phyloP scores from a whole-genome alignment of 2,797 vertebrate genomes.

The Hirundo rustica region DNA sequence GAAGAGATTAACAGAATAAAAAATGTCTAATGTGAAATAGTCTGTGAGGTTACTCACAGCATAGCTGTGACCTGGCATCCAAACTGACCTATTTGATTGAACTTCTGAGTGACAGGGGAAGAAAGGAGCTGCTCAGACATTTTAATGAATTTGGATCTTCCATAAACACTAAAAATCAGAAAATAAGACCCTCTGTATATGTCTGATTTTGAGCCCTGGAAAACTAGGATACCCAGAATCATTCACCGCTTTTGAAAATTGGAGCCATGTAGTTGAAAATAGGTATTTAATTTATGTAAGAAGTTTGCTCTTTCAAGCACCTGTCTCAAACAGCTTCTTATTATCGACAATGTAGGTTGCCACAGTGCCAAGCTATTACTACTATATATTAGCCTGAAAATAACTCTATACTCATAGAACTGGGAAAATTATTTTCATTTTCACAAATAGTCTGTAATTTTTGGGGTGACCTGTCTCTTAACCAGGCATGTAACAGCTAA shows the following conservation, averaged over 20 bases:
- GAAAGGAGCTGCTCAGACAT: not conserved
- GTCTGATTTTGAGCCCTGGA: not conserved
- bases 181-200: not conserved
- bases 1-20: not conserved
- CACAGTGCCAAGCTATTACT: constrained; percentile 26
- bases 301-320: constrained; percentile 9
- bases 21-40: not conserved
- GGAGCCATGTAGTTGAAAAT: constrained; percentile 10
- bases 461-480: constrained; percentile 56
- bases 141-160: not conserved
- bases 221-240: not conserved
- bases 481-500: not conserved
- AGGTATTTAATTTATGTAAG: constrained; percentile 24
- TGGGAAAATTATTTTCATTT: constrained; percentile 47
- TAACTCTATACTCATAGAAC: constrained; percentile 15
- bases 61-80: not conserved
- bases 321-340: constrained; percentile 35
- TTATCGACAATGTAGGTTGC: constrained; percentile 2
- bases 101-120: not conserved
- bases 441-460: constrained; percentile 57
- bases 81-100: constrained; percentile 17
- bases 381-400: constrained; percentile 7
- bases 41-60: not conserved
- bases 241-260: constrained; percentile 3
- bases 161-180: not conserved